Evolutionary conservation across 2,888 invertebrate species (phyloP), one percentile per base, ranked within the genome.

Genomic region (Calephelis perditalis): DNA sequence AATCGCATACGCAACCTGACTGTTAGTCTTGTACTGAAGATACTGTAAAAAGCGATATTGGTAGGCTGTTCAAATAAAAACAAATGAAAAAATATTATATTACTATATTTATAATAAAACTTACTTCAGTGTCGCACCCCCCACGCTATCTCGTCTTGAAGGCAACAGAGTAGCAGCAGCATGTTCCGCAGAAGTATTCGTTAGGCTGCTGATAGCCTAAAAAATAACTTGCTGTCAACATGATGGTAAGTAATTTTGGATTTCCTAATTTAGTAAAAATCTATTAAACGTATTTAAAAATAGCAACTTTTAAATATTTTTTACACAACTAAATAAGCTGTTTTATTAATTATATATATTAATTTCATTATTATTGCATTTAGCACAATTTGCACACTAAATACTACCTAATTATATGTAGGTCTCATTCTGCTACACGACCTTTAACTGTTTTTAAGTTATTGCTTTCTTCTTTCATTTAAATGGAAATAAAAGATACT

Each of bases 151-250:
- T 71, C 94, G 86, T 70, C 92, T 91, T 0, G 94, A 94, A 46
- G 94, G 94, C 83, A 94, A 79, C 5, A 95, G 80, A 45, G 92
- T 92, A 54, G 92, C 92, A 5, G 91, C 74, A 3, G 88, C 83
- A 59, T 86, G 87, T 46, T 86, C 89, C 10, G 92, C 92, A 46
- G 94, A 92, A 67, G 92, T 93, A 64, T 82, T 91, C 12, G 96
- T 94, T 92, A 98, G 93, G 76, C 95, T 96, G 73, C 94, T 94
- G 71, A 97, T 85, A 37, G 96, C 96, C 95, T 96, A 82, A 58
- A 61, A 60, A 69, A 68, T 54, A 66, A 65, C 11, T 45, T 40
- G 36, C 8, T 58, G 57, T 10, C 8, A 37, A 8, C 2, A 58
- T 56, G 44, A 40, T 49, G 37, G 6, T 11, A 43, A 26, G 26